phyloP scores from a whole-genome alignment of 2,113 vertebrate genomes.

The Brachyistius frenatus region DNA sequence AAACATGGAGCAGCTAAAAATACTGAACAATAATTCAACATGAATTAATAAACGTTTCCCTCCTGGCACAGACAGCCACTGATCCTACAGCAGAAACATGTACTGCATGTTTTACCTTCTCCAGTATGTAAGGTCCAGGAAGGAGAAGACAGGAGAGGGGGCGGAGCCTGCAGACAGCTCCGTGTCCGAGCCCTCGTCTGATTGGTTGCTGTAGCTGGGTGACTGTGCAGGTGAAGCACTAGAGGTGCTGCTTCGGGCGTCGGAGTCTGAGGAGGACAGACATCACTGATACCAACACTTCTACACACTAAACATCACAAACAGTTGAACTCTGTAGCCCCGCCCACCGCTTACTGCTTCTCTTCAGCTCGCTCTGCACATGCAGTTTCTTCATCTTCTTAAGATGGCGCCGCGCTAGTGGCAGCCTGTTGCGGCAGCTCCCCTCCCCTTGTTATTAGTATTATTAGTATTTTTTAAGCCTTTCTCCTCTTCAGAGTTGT shows the following conservation, averaged over 20 bases:
- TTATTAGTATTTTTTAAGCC: too few species aligned
- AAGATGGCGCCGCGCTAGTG: too few species aligned
- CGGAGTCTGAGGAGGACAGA: conserved; percentile 85
- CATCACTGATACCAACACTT: background rate
- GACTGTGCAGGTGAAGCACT: conserved; percentile 93
- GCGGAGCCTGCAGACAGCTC: conserved; percentile 66
- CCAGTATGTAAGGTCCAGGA: conserved; percentile 37
- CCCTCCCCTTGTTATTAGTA: too few species aligned
- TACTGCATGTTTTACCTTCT: conserved; percentile 21
- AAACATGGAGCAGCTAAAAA: too few species aligned
- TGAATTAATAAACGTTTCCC: too few species aligned
- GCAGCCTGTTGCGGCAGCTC: too few species aligned
- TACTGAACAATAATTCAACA: too few species aligned
- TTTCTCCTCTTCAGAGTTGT: too few species aligned
- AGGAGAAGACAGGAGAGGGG: conserved; percentile 7
- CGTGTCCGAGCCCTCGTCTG: conserved; percentile 91
- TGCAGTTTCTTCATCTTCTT: conserved; percentile 18
- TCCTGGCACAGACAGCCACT: too few species aligned
- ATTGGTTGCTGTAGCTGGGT: conserved; percentile 92
- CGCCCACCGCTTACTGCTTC: conserved; percentile 14
- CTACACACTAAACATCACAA: background rate
- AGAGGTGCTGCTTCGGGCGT: conserved; percentile 93
- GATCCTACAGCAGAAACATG: too few species aligned
- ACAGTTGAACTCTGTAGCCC: background rate
- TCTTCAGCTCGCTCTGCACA: conserved; percentile 12